Percentiles rank a stretch among this genome's conserved stretches.
These are phyloP conservation scores for Brachylomia viminalis DNA, from an alignment of 2,888 invertebrate genomes.

Conservation along the genomic window DNA sequence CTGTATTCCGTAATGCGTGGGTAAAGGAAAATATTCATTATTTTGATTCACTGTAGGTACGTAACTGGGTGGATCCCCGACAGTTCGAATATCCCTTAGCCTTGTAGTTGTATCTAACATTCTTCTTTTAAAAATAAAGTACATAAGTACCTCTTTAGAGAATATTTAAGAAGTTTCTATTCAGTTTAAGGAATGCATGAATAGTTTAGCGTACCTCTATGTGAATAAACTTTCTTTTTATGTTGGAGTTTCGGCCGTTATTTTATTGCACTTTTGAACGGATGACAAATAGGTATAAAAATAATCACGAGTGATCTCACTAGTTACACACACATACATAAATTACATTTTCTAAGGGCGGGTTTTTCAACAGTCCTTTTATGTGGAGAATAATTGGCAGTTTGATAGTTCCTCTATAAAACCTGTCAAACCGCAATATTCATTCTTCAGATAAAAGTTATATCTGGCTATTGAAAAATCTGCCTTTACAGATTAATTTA, in stretches of 20 bases:
- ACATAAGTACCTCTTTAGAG: no score
- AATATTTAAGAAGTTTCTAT: no score
- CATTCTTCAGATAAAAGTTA: not conserved
- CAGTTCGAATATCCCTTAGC: not conserved
- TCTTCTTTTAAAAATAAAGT: no score
- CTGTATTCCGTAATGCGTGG: not conserved
- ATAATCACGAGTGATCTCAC: slow-evolving; percentile 27
- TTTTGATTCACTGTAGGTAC: not conserved
- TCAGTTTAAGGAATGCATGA: no score
- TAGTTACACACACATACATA: no score
- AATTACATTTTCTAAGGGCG: slow-evolving; percentile 3
- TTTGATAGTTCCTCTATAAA: not conserved
- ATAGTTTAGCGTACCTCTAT: no score
- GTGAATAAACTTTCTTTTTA: no score
- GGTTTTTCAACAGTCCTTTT: not conserved
- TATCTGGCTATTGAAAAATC: no score
- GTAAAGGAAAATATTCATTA: not conserved
- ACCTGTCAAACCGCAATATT: not conserved
- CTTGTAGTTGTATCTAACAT: no score
- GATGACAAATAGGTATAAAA: slow-evolving; percentile 9
- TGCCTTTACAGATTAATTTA: not conserved
- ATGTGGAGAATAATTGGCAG: not conserved
- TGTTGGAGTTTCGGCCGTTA: no score
- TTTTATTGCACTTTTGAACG: not conserved
- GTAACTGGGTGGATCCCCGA: not conserved